Conservation (phyloP, 2,888 invertebrate species). For the Geophilus truncorum region DNA sequence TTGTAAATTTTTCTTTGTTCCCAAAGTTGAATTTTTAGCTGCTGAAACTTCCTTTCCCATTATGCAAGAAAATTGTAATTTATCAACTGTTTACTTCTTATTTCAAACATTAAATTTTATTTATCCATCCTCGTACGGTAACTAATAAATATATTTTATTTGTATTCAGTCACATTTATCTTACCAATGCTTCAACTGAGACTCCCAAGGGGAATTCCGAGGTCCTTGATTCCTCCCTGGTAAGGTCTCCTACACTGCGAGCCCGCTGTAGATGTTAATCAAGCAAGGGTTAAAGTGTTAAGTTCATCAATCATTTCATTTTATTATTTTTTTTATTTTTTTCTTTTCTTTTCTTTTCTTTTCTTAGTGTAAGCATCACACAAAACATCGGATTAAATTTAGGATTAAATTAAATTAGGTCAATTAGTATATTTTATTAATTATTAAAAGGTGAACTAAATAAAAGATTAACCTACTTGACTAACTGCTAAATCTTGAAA, state of each 20-base stretch:
- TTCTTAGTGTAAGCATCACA: not conserved
- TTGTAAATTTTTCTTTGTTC: not conserved
- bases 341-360: no score
- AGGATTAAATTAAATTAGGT: not conserved
- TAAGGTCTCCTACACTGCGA: constrained; percentile 31
- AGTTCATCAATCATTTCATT: not conserved
- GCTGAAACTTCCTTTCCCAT: not conserved
- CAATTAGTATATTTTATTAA: not conserved
- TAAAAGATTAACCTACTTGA: constrained; percentile 7
- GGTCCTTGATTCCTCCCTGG: constrained; percentile 23
- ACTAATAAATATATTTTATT: no score
- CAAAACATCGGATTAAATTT: no score
- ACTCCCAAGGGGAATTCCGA: constrained; percentile 33
- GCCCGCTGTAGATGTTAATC: constrained; percentile 28
- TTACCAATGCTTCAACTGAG: constrained; percentile 38
- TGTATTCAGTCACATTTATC: not conserved
- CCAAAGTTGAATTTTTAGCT: not conserved
- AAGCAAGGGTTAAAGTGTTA: constrained; percentile 25
- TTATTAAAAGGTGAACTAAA: not conserved
- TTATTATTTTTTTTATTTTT: not conserved
- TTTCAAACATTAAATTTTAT: no score
- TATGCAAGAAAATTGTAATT: not conserved
- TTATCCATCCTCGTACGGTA: no score
- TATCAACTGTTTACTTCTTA: no score
- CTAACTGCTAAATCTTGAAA: not conserved